Base-by-base conservation (phyloP, 2,888 invertebrate species). In the Phengaris arion region DNA sequence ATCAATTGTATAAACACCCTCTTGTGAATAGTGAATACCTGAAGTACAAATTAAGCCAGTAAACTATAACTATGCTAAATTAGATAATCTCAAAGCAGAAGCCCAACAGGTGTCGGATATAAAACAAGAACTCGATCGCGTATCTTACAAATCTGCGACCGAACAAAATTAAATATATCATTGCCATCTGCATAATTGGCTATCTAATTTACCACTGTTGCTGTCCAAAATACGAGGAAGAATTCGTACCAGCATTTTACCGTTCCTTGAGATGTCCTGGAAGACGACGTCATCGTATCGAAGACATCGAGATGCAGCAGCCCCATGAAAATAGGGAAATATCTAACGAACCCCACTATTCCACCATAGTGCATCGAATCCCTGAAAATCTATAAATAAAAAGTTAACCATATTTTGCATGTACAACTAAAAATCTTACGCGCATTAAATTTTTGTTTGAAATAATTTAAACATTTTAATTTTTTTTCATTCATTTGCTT, bases 181-280 rank as follows among this genome's bases (percentile, higher is more conserved):
- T 59, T 12, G 15, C 12, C 13, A 13, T 46, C 3, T 74, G 74
- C 57, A 64, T 64, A 64, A 12, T 64, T 15, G 74, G 51, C 15
- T 74, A 59, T n/a, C 13, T 74, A 5, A 59, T 74, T 12, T 74
- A 48, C 51, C 15, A 59, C 15, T 74, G 74, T 51, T 74, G 59
- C 15, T 74, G 74, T 35, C 13, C 13, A 7, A 7, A 72, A n/a
- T 10, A 45, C 7, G 35, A 35, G 9, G 4, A n/a, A 55, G 35
- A 35, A n/a, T 68, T 68, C 45, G 35, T 68, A 35, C 35, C 22
- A 35, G 68, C 22, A 35, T 68, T 68, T 8, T 54, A 13, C 12
- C 54, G 54, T 54, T 54, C 54, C 54, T 6, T 54, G 54, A 54
- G 54, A 54, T 54, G 54, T 54, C 54, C 54, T 54, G 12, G 54